Percentiles rank a stretch among this genome's conserved stretches.
Conservation (phyloP, 2,113 vertebrate species). For the Microtus oregoni region DNA sequence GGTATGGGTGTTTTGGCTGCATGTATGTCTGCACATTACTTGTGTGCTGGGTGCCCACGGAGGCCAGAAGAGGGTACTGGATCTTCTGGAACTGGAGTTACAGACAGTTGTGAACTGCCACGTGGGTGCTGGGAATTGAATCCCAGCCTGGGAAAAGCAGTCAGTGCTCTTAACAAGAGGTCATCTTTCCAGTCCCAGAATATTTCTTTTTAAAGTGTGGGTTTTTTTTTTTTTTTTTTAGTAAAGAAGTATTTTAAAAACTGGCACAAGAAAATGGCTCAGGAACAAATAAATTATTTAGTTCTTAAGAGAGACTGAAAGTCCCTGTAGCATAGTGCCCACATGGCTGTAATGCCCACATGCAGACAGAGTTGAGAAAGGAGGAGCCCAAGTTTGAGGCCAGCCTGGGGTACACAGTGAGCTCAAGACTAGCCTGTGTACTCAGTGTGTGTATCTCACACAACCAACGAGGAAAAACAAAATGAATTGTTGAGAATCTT, state of each 20-base stretch:
- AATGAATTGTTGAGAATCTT: background rate
- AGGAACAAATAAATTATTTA: background rate
- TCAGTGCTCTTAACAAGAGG: background rate
- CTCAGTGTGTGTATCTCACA: background rate
- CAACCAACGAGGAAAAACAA: background rate
- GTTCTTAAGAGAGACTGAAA: no score
- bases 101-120: background rate
- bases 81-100: background rate
- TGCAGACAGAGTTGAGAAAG: background rate
- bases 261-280: background rate
- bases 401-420: background rate
- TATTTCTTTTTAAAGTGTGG: background rate
- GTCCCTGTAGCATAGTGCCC: background rate
- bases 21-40: background rate
- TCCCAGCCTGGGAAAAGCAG: background rate
- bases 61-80: background rate
- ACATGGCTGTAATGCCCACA: background rate
- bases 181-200: background rate
- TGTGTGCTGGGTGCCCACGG: background rate
- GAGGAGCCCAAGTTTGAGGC: background rate
- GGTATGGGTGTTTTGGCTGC: background rate
- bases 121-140: background rate
- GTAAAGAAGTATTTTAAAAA: background rate
- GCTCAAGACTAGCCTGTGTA: background rate
- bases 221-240: background rate